Evolutionary conservation across 2,113 vertebrate genomes (phyloP).

Genomic region (Drymodes brunneopygia): DNA sequence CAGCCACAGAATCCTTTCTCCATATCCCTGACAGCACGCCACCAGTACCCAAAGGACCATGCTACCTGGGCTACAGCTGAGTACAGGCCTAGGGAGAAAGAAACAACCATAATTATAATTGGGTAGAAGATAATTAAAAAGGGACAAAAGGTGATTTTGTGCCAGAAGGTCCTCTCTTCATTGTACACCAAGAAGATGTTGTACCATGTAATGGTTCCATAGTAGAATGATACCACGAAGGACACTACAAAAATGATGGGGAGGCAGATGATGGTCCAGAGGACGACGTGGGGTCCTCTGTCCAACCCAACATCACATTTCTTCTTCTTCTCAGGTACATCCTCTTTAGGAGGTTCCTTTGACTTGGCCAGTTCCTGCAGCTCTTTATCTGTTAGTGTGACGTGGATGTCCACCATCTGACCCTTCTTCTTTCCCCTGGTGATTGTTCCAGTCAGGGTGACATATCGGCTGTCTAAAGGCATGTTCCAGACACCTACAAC

Average conservation of each 20-base stretch:
- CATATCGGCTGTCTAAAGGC: constrained; percentile 91
- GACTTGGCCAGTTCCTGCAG: constrained; percentile 89
- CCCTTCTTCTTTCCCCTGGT: constrained; percentile 98
- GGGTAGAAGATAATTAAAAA: constrained; percentile 96
- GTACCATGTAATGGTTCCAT: constrained; percentile 98
- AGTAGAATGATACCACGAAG: constrained; percentile 96
- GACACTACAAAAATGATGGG: constrained; percentile 91
- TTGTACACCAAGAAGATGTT: constrained; percentile 98
- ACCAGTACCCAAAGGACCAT: constrained; percentile 94
- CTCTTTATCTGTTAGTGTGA: constrained; percentile 91
- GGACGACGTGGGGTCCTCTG: constrained; percentile 87
- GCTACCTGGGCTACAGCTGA: constrained; percentile 90
- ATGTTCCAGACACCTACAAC: constrained; percentile 79
- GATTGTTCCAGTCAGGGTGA: constrained; percentile 97
- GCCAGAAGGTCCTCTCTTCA: constrained; percentile 98
- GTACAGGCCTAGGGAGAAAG: constrained; percentile 87
- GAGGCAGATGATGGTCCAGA: constrained; percentile 94
- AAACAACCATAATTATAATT: constrained; percentile 90
- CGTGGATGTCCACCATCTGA: constrained; percentile 97
- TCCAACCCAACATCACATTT: constrained; percentile 80
- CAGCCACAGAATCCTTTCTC: constrained; percentile 99
- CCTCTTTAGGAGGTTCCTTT: constrained; percentile 81
- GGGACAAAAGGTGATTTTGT: constrained; percentile 94
- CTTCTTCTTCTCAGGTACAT: constrained; percentile 65
- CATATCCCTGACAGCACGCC: constrained; percentile 88